A percentile compares a stretch with the other conserved stretches of the same genome.
phyloP scores from a whole-genome alignment of 2,888 invertebrate genomes.

The Craniophora ligustri region DNA sequence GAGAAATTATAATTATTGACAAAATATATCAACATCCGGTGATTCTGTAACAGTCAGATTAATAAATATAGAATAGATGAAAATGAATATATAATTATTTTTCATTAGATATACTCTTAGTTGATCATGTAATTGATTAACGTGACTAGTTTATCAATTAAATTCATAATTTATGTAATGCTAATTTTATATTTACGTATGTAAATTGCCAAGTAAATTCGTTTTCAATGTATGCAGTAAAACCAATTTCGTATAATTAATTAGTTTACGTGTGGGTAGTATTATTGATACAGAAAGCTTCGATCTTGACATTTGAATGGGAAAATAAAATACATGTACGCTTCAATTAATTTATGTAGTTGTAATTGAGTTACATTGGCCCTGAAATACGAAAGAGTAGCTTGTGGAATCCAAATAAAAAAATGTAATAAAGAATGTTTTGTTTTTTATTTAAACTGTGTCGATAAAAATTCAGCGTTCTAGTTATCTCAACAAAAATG shows the following conservation, averaged over 20 bases:
- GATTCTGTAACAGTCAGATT: too few relatives aligned
- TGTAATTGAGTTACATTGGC: neutral
- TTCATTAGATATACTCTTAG: neutral
- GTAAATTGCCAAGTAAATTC: too few relatives aligned
- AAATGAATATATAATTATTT: neutral
- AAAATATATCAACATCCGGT: too few relatives aligned
- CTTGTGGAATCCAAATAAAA: neutral
- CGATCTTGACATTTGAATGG: constrained; percentile 33
- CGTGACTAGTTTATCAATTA: constrained; percentile 15
- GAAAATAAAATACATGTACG: neutral
- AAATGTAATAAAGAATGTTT: too few relatives aligned
- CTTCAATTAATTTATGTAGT: neutral
- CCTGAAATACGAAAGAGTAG: neutral
- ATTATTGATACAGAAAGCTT: constrained; percentile 24
- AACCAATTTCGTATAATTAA: constrained; percentile 1
- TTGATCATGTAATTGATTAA: constrained; percentile 6
- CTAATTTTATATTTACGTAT: constrained; percentile 11
- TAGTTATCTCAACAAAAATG: too few relatives aligned
- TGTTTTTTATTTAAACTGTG: too few relatives aligned
- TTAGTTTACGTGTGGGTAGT: neutral
- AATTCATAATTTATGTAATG: constrained; percentile 18
- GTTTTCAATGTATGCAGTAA: constrained; percentile 12
- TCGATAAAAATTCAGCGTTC: too few relatives aligned
- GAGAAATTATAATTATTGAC: too few relatives aligned
- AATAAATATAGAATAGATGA: too few relatives aligned